These are phyloP conservation scores for Lissonota sp. DNA, from an alignment of 2,888 invertebrate genomes.

Conservation along the genomic window DNA sequence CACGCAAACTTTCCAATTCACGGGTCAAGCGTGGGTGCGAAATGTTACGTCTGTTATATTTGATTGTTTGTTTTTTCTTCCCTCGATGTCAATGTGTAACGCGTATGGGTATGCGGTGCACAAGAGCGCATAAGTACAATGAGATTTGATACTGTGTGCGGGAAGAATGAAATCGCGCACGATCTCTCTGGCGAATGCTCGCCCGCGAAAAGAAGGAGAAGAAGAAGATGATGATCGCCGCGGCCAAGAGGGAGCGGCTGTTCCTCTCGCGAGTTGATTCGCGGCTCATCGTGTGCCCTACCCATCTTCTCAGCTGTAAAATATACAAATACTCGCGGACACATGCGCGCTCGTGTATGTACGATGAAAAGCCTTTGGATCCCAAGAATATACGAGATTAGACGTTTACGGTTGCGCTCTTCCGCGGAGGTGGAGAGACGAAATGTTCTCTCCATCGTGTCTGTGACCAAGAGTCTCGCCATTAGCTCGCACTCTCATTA, in stretches of 20 bases:
- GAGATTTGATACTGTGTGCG: conserved; percentile 60
- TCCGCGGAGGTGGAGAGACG: conserved; percentile 74
- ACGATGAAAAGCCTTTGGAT: conserved; percentile 73
- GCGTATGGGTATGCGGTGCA: conserved; percentile 57
- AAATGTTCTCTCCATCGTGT: conserved; percentile 68
- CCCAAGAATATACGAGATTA: conserved; percentile 64
- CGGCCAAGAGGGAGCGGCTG: conserved; percentile 64
- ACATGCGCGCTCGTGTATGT: neutral
- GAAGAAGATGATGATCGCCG: conserved; percentile 62
- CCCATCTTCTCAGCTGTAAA: conserved; percentile 68
- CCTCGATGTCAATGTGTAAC: conserved; percentile 60
- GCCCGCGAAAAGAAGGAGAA: conserved; percentile 46
- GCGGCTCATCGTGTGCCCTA: conserved; percentile 67
- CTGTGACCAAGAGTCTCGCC: conserved; percentile 31
- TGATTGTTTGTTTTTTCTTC: conserved; percentile 11
- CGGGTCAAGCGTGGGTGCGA: conserved; percentile 18
- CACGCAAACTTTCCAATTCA: neutral
- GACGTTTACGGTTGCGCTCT: conserved; percentile 74
- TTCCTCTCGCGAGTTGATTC: conserved; percentile 51
- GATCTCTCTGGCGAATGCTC: conserved; percentile 34
- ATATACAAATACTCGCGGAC: conserved; percentile 11
- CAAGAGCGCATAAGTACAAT: conserved; percentile 44
- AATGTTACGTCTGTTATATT: neutral
- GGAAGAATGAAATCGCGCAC: conserved; percentile 51
- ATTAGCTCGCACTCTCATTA: conserved; percentile 48